Base-by-base conservation (phyloP, 2,113 vertebrate genomes). In the Nanger granti region DNA sequence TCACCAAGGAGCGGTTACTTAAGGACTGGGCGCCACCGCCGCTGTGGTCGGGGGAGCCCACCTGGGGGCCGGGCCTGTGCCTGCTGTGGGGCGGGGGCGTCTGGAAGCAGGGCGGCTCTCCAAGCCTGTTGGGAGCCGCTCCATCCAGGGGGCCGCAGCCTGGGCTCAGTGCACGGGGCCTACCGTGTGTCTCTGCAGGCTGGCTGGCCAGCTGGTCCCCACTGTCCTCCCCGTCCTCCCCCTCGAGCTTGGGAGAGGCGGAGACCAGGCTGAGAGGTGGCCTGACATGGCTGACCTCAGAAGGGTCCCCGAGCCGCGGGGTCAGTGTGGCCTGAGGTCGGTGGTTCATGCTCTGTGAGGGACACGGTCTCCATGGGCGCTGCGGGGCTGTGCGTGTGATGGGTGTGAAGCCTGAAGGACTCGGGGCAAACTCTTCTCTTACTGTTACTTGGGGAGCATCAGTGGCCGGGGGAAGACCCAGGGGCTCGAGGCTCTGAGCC, bases 231-330 rank as follows among this genome's bases (percentile, higher is more conserved):
- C 44, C 17, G 2, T 15, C 13, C 76, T 29, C 8, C 26, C 41
- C 7, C 14, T 29, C 15, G 0, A 17, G 44, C 28, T 49, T 1
- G 8, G 44, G 79, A 49, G 79, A 49, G 31, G 49, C 11, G 0
- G 49, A n/a, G 49, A 24, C 52, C 7, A 55, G 31, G 31, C 18
- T n/a, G 82, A n/a, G 49, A 54, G 31, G 31, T 4, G 31, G 31
- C 18, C 82, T 54, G 49, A 54, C 10, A 0, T 2, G 2, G 18
- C 49, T 7, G 31, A 52, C 10, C 29, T 3, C 31, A 54, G 80
- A n/a, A 54, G 5, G 2, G 49, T 22, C 17, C 47, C 29, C 0
- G 5, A 54, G 49, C 80, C 0, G 3, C 0, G 8, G 49, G 80
- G 10, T 54, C 18, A n/a, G 31, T 6, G 5, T 1, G 5, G 47